Evolutionary conservation across 2,113 vertebrate genomes (phyloP), one percentile per base, ranked within the genome.

Genomic region (Nerophis ophidion): DNA sequence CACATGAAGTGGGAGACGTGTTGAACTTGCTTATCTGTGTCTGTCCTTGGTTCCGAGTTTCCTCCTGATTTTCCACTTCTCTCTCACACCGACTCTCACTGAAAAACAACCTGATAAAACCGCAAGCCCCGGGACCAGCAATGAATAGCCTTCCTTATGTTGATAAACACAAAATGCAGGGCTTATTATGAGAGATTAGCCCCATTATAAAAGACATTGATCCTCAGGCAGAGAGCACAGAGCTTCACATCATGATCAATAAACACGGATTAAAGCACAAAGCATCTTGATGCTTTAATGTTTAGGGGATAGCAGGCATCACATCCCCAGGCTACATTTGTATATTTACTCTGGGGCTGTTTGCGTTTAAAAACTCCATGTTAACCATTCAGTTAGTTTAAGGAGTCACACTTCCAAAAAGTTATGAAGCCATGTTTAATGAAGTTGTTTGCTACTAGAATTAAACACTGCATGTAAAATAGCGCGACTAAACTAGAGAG

Each of bases 181-280:
- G 42, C 52, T 84, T 66, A 82, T 84, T 74, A 75, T 75, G 76
- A 84, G 57, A 71, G 70, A 84, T 83, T 77, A 82, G 65, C 66
- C 49, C 14, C 33, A 48, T 63, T 67, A 64, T 68, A 38, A 62
- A 79, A 64, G 61, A 51, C 52, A 56, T 54, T 7, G 7, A 61
- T 68, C 65, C 74, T 69, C 48, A 54, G 73, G 83, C 72, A 57
- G 62, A 62, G 53, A 65, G 62, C 47, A 42, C n/a, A 2, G 48
- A 51, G 62, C 60, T 65, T 63, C 61, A 69, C 67, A 63, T 65
- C 52, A 15, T 70, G 72, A 86, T 87, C 86, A 82, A 72, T 75
- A 53, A 79, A 68, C 72, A 53, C 67, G 79, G 85, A 84, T 81
- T 80, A 84, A 77, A 82, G 68, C 71, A 54, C 47, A 78, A 75